Evolutionary conservation across 2,797 vertebrate genomes (phyloP).

Genomic region (Yasuhikotakia modesta): DNA sequence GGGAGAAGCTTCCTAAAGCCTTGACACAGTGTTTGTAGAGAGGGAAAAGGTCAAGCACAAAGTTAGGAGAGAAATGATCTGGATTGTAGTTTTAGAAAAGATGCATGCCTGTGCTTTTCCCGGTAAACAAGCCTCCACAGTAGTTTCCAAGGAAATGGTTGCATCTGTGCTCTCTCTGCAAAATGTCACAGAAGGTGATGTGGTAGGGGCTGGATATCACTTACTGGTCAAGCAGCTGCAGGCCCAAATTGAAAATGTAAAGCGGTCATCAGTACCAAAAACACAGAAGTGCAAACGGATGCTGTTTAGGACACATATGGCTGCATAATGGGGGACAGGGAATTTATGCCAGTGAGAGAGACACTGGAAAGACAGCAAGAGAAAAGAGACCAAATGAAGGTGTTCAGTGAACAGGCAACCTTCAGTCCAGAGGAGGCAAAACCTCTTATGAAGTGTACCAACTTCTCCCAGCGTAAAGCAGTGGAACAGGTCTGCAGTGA

Average conservation of each 20-base stretch:
- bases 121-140: neutral
- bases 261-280: neutral
- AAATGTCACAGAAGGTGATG: conserved; percentile 10
- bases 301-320: conserved; percentile 52
- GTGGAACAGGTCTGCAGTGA: conserved; percentile 27
- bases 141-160: conserved; percentile 46
- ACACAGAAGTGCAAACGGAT: conserved; percentile 19
- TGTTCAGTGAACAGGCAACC: conserved; percentile 8
- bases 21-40: conserved; percentile 34
- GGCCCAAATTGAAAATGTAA: neutral
- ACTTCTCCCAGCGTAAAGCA: conserved; percentile 48
- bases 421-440: conserved; percentile 36
- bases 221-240: conserved; percentile 4
- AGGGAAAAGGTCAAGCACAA: conserved; percentile 29
- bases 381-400: conserved; percentile 49
- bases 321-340: conserved; percentile 50
- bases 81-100: conserved; percentile 27
- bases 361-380: conserved; percentile 38
- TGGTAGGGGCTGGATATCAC: conserved; percentile 20
- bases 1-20: conserved; percentile 23
- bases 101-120: conserved; percentile 20
- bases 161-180: neutral
- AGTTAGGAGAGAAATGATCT: conserved; percentile 22
- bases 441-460: conserved; percentile 47
- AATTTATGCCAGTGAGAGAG: conserved; percentile 43